Conservation (phyloP, 2,797 vertebrate genomes). For the Hypotaenidia okinawae region DNA sequence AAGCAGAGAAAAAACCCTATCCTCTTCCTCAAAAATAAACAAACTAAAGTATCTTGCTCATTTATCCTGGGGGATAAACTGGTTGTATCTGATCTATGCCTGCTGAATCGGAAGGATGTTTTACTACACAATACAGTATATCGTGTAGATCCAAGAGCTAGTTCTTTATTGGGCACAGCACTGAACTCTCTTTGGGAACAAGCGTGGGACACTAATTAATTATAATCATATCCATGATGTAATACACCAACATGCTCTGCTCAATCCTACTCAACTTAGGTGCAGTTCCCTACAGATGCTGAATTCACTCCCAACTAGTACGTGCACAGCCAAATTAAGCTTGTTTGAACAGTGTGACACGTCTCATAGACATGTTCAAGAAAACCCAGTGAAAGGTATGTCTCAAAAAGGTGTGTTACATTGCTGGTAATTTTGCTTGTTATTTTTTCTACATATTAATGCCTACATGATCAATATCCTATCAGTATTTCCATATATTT, state of each 20-base stretch:
- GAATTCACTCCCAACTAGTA: not conserved
- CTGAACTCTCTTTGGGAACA: not conserved
- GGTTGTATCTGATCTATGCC: not conserved
- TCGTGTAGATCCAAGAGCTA: fast-evolving
- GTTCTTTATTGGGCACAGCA: not conserved
- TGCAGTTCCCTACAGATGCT: not conserved
- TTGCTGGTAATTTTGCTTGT: not conserved
- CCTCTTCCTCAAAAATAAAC: not conserved
- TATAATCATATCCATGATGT: not conserved
- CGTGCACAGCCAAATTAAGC: not conserved
- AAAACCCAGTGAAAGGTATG: not conserved
- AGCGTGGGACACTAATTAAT: not conserved
- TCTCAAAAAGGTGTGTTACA: not conserved
- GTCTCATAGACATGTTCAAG: not conserved
- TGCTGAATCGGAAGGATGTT: not conserved
- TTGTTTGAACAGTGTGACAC: not conserved
- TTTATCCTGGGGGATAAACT: not conserved
- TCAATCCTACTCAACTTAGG: not conserved
- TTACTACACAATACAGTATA: not conserved
- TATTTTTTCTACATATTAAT: not conserved
- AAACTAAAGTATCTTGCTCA: not conserved
- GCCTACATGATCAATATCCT: not conserved
- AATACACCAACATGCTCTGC: not conserved
- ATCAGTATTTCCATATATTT: not conserved
- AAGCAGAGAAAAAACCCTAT: not conserved